phyloP scores from a whole-genome alignment of 1,140 invertebrate species.

The Musca domestica region DNA sequence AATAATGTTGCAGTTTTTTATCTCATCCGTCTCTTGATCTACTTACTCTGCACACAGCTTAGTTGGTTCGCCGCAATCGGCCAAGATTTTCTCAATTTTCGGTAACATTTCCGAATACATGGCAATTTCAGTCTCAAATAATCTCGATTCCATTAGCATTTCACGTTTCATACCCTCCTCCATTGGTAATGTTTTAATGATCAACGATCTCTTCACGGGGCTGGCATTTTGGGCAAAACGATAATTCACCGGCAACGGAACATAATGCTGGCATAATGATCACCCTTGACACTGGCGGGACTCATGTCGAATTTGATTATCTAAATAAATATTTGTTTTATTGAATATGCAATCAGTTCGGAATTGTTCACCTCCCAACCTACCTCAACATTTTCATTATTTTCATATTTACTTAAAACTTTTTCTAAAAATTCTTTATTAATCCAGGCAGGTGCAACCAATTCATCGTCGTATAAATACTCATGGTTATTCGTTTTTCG shows the following conservation, averaged over 20 bases:
- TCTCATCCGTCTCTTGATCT: no score
- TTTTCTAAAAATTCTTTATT: conserved; percentile 32
- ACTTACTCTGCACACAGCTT: neutral
- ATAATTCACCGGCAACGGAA: conserved; percentile 31
- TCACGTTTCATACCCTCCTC: conserved; percentile 36
- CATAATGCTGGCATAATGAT: conserved; percentile 49
- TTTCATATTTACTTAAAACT: conserved; percentile 29
- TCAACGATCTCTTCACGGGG: conserved; percentile 29
- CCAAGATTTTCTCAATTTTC: conserved; percentile 33
- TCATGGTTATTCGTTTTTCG: neutral
- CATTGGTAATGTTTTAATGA: conserved; percentile 42
- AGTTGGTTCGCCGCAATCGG: conserved; percentile 29
- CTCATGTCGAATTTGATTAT: conserved; percentile 29
- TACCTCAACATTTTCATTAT: neutral
- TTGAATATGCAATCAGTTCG: neutral
- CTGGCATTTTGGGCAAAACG: neutral
- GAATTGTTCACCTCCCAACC: neutral
- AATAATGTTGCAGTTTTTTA: no score
- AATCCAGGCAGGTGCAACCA: conserved; percentile 36
- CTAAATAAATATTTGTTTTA: conserved; percentile 2
- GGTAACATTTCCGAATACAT: conserved; percentile 35
- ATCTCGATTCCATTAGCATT: conserved; percentile 23
- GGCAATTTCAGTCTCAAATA: conserved; percentile 39
- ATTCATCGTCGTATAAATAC: conserved; percentile 36
- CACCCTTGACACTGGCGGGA: conserved; percentile 38